Evolutionary conservation across 2,113 vertebrate species (phyloP), one percentile per base, ranked within the genome.

Genomic region (Struthio camelus): DNA sequence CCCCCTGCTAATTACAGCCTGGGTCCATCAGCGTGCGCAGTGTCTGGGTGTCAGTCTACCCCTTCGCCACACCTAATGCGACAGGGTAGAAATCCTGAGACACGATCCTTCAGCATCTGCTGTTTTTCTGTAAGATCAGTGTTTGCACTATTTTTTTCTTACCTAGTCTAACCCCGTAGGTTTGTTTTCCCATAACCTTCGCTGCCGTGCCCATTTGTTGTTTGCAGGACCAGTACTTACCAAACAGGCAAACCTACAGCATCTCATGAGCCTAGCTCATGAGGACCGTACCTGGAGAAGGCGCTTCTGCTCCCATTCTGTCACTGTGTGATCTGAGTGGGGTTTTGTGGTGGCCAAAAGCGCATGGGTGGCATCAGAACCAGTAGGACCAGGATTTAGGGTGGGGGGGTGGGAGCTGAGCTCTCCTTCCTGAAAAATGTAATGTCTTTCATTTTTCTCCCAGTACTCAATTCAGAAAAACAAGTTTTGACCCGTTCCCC

Each of bases 281-380:
- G 22, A 59, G 42, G 20, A 14, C 54, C 23, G 27, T 34, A 1
- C 69, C 34, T 23, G 53, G 40, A 38, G 34, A 70, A 73, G 53
- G 18, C 9, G 36, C 17, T n/a, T 23, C 1, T 25, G 34, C 24
- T 25, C 46, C 38, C 7, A 10, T 46, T 67, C 34, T 18, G 4
- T n/a, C 8, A 1, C 46, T 16, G 10, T 15, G 2, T 16, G 24
- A 23, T 23, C 46, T 42, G 48, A 36, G 62, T 42, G 0, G 1
- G 30, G 16, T 2, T 59, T 67, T 51, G 5, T 4, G 0, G 42
- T 51, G 79, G 2, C 71, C 72, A 38, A 62, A 50, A 62, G n/a
- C 67, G 50, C 61, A 28, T 42, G 70, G 32, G 10, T 65, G 40
- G 11, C n/a, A 32, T n/a, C 53, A 54, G 44, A 62, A 54, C 20